Evolutionary conservation across 1,140 invertebrate genomes (phyloP).

Genomic region (Hormaphis cornu): DNA sequence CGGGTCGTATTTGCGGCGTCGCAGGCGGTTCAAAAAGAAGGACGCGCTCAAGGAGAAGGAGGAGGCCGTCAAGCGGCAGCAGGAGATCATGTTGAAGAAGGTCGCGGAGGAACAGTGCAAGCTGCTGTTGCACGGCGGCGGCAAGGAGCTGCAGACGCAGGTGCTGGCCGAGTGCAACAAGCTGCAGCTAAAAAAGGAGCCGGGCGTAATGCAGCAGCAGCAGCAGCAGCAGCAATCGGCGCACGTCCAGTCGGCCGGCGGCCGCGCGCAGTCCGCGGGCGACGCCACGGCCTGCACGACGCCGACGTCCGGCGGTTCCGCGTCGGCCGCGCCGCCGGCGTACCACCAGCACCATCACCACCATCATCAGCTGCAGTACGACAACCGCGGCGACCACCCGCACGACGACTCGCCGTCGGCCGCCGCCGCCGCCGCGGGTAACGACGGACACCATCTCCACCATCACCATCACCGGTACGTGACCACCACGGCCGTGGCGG

Average conservation of each 20-base stretch:
- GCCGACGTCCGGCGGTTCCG: slow-evolving; percentile 31
- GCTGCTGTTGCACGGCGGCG: not conserved
- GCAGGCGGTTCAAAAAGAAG: slow-evolving; percentile 85
- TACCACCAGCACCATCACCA: slow-evolving; percentile 34
- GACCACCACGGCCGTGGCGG: not conserved
- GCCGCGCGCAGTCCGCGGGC: not conserved
- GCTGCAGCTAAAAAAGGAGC: slow-evolving; percentile 37
- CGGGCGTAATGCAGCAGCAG: slow-evolving; percentile 10
- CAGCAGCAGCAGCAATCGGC: not conserved
- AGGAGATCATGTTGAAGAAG: slow-evolving; percentile 39
- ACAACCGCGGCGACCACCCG: slow-evolving; percentile 2
- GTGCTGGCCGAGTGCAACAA: slow-evolving; percentile 34
- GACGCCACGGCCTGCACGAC: not conserved
- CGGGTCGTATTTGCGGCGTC: slow-evolving; percentile 65
- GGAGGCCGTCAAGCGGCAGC: slow-evolving; percentile 69
- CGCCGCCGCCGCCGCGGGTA: slow-evolving; percentile 16
- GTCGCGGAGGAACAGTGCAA: slow-evolving; percentile 31
- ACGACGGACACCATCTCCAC: slow-evolving; percentile 3
- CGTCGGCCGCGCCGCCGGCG: slow-evolving; percentile 24
- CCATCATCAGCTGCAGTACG: slow-evolving; percentile 33
- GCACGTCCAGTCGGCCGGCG: not conserved
- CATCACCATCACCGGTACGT: slow-evolving; percentile 34
- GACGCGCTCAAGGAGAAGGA: slow-evolving; percentile 81
- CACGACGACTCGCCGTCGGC: slow-evolving; percentile 19
- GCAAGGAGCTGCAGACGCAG: slow-evolving; percentile 29